Conservation (phyloP, 2,888 invertebrate species). For the Pyrocoelia pectoralis region DNA sequence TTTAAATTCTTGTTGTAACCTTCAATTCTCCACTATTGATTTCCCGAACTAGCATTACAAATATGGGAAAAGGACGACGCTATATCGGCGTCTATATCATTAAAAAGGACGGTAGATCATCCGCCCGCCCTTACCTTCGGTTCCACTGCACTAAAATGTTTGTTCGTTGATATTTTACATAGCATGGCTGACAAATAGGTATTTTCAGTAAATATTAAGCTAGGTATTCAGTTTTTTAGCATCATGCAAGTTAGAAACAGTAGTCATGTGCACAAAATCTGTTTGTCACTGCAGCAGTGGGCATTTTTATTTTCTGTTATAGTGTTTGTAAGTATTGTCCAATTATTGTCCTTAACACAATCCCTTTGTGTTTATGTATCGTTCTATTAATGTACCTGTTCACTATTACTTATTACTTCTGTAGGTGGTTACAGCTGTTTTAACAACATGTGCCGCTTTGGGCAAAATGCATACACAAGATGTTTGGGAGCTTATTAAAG, state of each 20-base stretch:
- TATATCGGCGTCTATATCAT: not conserved
- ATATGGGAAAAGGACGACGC: constrained; percentile 11
- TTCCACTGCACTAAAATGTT: constrained; percentile 20
- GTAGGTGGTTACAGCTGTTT: constrained; percentile 48
- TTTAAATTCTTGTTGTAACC: not conserved
- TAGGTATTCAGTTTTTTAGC: not conserved
- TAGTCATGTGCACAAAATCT: constrained; percentile 35
- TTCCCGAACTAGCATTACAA: constrained; percentile 14
- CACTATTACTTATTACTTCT: not conserved
- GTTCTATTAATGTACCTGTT: too few relatives aligned
- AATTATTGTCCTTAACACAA: too few relatives aligned
- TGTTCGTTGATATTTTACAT: not conserved
- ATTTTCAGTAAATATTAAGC: not conserved
- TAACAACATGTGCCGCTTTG: constrained; percentile 48
- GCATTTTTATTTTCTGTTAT: constrained; percentile 46
- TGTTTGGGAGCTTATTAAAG: constrained; percentile 48
- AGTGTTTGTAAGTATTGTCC: constrained; percentile 47
- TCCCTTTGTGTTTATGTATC: not conserved
- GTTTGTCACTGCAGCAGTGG: constrained; percentile 47
- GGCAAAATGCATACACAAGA: constrained; percentile 50
- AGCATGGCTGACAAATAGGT: not conserved
- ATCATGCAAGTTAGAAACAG: constrained; percentile 29
- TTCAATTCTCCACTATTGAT: constrained; percentile 20
- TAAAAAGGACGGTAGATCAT: constrained; percentile 8
- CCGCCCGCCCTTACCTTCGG: constrained; percentile 18